Percentiles rank a stretch among this genome's conserved stretches.
Conservation (phyloP, 2,113 vertebrate genomes). For the Setophaga petechia region DNA sequence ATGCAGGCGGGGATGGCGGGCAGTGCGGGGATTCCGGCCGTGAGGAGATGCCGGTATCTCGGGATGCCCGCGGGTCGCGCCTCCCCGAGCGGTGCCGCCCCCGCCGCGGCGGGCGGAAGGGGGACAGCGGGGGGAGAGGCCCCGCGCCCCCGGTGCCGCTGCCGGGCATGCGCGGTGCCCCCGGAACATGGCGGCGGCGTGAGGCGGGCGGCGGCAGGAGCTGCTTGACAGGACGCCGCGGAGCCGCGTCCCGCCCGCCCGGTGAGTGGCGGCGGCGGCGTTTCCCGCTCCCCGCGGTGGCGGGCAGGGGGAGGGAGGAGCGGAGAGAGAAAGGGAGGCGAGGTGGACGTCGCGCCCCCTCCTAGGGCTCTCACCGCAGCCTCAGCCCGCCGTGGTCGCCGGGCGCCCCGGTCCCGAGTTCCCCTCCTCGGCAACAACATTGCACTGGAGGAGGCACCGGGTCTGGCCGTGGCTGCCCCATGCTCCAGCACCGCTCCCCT, state of each 20-base stretch:
- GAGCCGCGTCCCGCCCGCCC: background rate
- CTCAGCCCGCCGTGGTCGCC: background rate
- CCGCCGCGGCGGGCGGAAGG: background rate
- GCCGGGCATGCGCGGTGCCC: conserved; percentile 72
- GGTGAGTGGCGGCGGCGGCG: conserved; percentile 20
- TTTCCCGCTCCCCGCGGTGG: background rate
- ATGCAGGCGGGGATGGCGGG: background rate
- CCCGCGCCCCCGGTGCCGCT: conserved; percentile 41
- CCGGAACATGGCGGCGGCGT: conserved; percentile 74
- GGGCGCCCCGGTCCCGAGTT: background rate
- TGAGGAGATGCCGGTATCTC: no score
- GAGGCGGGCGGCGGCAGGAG: conserved; percentile 1
- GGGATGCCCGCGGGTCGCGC: background rate
- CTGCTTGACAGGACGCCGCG: conserved; percentile 14
- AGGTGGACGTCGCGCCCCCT: background rate
- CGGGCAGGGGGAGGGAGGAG: background rate
- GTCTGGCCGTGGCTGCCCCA: background rate
- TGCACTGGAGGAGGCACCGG: background rate
- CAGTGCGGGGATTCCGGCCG: no score
- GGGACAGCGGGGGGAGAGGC: background rate
- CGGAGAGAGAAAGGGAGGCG: background rate
- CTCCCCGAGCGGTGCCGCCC: background rate
- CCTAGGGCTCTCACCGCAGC: background rate
- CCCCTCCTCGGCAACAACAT: no score
- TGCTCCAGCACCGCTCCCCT: background rate